phyloP scores from a whole-genome alignment of 2,113 vertebrate genomes.

The Barnardius zonarius region DNA sequence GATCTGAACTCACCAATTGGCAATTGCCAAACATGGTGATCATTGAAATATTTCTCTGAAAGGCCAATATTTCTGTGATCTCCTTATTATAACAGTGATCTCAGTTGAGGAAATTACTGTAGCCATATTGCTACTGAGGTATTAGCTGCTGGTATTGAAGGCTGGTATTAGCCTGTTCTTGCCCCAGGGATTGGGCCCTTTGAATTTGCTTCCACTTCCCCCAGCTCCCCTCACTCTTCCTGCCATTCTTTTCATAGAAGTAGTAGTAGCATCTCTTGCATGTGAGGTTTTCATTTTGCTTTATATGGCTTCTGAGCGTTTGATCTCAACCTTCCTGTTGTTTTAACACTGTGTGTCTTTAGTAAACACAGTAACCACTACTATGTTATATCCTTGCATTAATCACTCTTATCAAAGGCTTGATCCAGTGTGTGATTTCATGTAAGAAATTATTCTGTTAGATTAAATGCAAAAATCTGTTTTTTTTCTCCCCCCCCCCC shows the following conservation, averaged over 20 bases:
- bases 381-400: not conserved
- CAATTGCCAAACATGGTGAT: not conserved
- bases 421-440: not conserved
- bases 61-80: not conserved
- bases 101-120: not conserved
- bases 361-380: not conserved
- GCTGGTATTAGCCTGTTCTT: not conserved
- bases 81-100: not conserved
- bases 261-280: not conserved
- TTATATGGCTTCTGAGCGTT: not conserved
- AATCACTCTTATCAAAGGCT: slow-evolving; percentile 44
- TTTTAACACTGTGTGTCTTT: not conserved
- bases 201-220: not conserved
- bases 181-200: not conserved
- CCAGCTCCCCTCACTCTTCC: not conserved
- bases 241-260: not conserved
- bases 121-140: not conserved
- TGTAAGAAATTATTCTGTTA: slow-evolving; percentile 58
- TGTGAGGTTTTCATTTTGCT: not conserved
- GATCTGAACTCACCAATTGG: not conserved
- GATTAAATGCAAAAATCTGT: slow-evolving; percentile 67
- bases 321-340: slow-evolving; percentile 15
- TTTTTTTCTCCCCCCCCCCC: not conserved
- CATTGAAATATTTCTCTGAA: not conserved
- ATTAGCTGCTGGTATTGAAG: not conserved